phyloP scores from a whole-genome alignment of 1,140 invertebrate species.

The Camponotus floridanus region DNA sequence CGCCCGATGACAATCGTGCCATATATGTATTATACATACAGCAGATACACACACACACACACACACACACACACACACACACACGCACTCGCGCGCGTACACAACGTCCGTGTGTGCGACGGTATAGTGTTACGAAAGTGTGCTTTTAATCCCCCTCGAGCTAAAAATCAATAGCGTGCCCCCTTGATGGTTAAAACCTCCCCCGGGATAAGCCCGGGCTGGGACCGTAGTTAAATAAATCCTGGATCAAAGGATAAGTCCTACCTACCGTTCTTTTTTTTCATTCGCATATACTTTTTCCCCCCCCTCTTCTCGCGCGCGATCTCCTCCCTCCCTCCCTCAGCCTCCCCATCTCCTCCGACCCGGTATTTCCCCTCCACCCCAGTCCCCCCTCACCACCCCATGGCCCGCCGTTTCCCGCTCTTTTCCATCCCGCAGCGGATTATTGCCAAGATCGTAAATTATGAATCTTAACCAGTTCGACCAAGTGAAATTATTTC shows the following conservation, averaged over 20 bases:
- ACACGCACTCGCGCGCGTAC: conserved; percentile 15
- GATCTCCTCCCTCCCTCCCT: conserved; percentile 1
- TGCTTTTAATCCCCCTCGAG: conserved; percentile 84
- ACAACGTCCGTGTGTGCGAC: conserved; percentile 49
- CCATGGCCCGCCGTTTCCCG: conserved; percentile 18
- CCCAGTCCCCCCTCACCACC: background rate
- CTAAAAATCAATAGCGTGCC: conserved; percentile 86
- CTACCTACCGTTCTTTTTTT: conserved; percentile 73
- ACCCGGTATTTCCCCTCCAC: conserved; percentile 15
- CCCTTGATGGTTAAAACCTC: conserved; percentile 84
- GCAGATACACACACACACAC: background rate
- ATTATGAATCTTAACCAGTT: conserved; percentile 84
- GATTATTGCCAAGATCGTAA: conserved; percentile 83
- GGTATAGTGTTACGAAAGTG: conserved; percentile 80
- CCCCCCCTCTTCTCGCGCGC: conserved; percentile 30
- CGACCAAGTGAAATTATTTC: conserved; percentile 79
- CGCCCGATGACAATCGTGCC: conserved; percentile 61
- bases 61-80: background rate
- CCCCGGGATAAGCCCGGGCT: conserved; percentile 85
- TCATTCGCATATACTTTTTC: conserved; percentile 68
- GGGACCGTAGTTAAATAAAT: conserved; percentile 86
- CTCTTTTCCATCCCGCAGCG: conserved; percentile 59
- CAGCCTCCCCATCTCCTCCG: conserved; percentile 45
- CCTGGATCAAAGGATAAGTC: conserved; percentile 86
- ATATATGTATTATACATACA: background rate